Base-by-base conservation (phyloP, 2,888 invertebrate species). In the Chironomus tentans region DNA sequence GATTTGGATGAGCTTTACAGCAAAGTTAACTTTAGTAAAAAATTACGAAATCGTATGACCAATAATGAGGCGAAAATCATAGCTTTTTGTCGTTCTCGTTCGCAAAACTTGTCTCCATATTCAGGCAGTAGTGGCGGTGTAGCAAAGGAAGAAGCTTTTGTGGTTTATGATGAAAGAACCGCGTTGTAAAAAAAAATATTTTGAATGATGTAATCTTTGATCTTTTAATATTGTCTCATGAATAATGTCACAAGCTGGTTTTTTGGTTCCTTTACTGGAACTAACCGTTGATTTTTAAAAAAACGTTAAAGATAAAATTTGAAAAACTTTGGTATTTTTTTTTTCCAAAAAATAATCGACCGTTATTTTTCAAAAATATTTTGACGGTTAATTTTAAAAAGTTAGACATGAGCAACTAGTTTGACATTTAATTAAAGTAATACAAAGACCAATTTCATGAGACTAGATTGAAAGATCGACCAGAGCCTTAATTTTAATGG, bases 91-190 rank as follows among this genome's bases (percentile, higher is more conserved):
- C 13, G 76, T 56, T 76, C 76, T 21, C 68, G 68, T 47, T 76
- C 76, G 5, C 76, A 76, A 22, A 76, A 76, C 18, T 48, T 76
- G 12, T 68, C 76, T 38, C 76, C 56, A n/a, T 68, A 24, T 24
- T 15, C 22, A 7, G 62, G 62, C 38, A 61, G 28, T 38, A 50
- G 62, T 15, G 65, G 50, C 2, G 72, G 72, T 13, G 47, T 21
- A 0, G 21, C 21, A 38, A 48, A 47, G 5, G 76, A 75, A 13
- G 74, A 76, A 13, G 76, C 76, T 2, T 68, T 69, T 48, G 69
- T 76, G 4, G 68, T 76, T 56, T 76, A 76, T 18, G 76, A 76
- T n/a, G 76, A 76, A 56, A n/a, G 76, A 61, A 76, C 76, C 5
- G 76, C 76, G 4, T 28, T 76, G 4, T 76, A 76, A 69, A 46